Base-by-base conservation (phyloP, 2,797 vertebrate genomes). In the Halcyon leucocephala region DNA sequence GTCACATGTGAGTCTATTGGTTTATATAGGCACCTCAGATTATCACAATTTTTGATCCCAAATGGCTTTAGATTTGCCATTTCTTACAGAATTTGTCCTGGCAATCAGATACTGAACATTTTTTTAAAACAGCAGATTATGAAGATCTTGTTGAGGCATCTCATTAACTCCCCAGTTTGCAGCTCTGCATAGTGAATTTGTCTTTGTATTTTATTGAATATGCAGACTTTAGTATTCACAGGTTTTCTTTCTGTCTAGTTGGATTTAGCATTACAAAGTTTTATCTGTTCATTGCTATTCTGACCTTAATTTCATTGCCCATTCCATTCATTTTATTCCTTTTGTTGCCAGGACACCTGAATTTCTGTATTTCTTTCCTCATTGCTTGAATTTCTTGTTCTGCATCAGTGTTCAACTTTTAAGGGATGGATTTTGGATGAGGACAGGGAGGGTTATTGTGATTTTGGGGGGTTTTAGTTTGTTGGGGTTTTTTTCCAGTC, bases 141-240 rank as follows among this genome's bases (percentile, higher is more conserved):
- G 21, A 71, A 35, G 12, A 51, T 21, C 31, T 81, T 14, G 14
- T 15, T 78, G 41, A 44, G 64, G 22, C 29, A 41, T 52, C 18
- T 81, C 29, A 14, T 49, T 55, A 81, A 71, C 17, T 82, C 12
- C 10, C 26, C 29, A 48, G 12, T 48, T 78, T 88, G 37, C 44
- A 86, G 28, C 26, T 74, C 25, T 60, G 42, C 37, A 24, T 22
- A 46, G 14, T 20, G 31, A 58, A 77, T 48, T 73, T 72, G 31
- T 71, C 39, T 85, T 77, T 81, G 31, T 78, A 26, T 62, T 88
- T 79, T 41, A 28, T 25, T 74, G 21, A 94, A 67, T 85, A 73
- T 80, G 31, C 6, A 82, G 19, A 52, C 25, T 31, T 81, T 5
- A 67, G 15, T 60, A 76, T 44, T 41, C 16, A 74, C 33, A 66